Base-by-base conservation (phyloP, 2,888 invertebrate genomes). In the Ommatoiulus sabulosus region DNA sequence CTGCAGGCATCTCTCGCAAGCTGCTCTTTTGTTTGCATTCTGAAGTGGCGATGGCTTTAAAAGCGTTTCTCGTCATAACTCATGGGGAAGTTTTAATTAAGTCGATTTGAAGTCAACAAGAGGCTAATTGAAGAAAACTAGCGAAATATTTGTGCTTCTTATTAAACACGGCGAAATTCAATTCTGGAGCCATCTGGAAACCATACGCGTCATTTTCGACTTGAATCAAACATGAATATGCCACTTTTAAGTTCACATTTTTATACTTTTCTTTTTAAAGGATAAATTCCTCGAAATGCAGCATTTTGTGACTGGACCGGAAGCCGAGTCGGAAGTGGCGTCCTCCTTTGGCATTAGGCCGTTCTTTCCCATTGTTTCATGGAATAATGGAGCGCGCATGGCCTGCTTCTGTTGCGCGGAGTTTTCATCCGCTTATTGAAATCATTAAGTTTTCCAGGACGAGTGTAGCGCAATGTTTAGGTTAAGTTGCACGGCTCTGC, bases 391-490 rank as follows among this genome's bases (percentile, higher is more conserved):
- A 12, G 46, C 7, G 46, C 46, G 46, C 46, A 46, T 46, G 35
- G 57, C 57, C 17, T 57, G n/a, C 7, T 17, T 12, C n/a, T 57
- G n/a, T 52, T 12, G 3, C 5, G 3, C 57, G 46, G 8, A 57
- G 2, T n/a, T 57, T 57, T 57, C 57, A n/a, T 57, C 57, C 57
- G 57, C 57, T 57, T 57, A 57, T 57, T 57, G 57, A 57, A 57
- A 57, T 57, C 57, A 57, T 57, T 57, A 57, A n/a, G 57, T 57
- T 57, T 12, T 35, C 12, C n/a, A 57, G 57, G 57, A n/a, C 4
- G 57, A 57, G n/a, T 52, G 12, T n/a, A 57, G n/a, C n/a, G 57
- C 57, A 3, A 17, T 57, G 57, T 57, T 17, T 57, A n/a, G 57
- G 57, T 57, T 6, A 12, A n/a, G 57, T 57, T 57, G 57, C 57